Base-by-base conservation (phyloP, 2,888 invertebrate species). In the Spisula solida region DNA sequence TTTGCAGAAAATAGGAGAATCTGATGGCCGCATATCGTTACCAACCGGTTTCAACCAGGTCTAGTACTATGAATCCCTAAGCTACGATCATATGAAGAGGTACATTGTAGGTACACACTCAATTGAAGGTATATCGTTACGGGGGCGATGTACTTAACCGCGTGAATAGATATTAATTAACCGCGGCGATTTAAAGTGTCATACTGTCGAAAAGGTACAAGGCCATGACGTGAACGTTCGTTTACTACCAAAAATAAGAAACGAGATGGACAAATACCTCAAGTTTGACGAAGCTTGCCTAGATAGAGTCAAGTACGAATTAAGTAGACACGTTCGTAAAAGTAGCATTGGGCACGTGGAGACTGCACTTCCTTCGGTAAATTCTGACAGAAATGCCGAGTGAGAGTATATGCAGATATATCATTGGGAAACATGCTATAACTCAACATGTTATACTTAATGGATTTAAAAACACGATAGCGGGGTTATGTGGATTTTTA, bases 151-250 rank as follows among this genome's bases (percentile, higher is more conserved):
- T 81, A 86, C 86, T 81, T 81, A 82, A 78, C 70, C 75, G 78
- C 31, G 20, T 78, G 81, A 55, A 78, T 70, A 75, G 78, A 81
- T 56, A 78, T 78, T 82, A 87, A 87, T 87, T 87, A 87, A 87
- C 82, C 81, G 20, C 25, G 75, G 41, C 55, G 78, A 87, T 70
- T 87, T 87, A n/a, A 82, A 78, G 81, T 87, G 87, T 55, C 87
- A 78, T 56, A 2, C 55, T 87, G 87, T 87, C 87, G 82, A 82
- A 87, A 82, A 87, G 86, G 87, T 87, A 82, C 87, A 78, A 82
- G 56, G 16, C 41, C 51, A 51, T 56, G 56, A 78, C 41, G 29
- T 78, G 48, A 56, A n/a, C 78, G 41, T 25, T 60, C 82, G 66
- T 25, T 87, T 87, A 31, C 25, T 20, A 78, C 29, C 31, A 2